Evolutionary conservation across 64 coral and sea anemone genomes (phyloP).

Genomic region (Astreopora myriophthalma): DNA sequence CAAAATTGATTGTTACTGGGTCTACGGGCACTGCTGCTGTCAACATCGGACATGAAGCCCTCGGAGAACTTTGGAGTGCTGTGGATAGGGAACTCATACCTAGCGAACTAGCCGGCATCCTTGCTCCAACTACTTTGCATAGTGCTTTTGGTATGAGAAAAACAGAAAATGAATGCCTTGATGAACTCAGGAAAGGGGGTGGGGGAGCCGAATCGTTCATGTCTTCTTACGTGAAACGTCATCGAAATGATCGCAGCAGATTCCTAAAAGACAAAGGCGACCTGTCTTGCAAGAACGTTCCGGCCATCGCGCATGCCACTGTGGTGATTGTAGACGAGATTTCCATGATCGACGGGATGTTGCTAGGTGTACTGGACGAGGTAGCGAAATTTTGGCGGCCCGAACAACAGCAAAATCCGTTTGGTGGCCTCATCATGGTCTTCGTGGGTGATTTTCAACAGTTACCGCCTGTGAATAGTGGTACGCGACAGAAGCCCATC

Average conservation of each 20-base stretch:
- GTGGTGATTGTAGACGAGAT: background rate
- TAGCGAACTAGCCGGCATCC: background rate
- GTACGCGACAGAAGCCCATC: background rate
- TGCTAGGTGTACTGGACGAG: background rate
- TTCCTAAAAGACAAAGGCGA: background rate
- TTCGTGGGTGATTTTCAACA: constrained; percentile 17
- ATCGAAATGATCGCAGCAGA: background rate
- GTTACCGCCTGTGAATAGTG: background rate
- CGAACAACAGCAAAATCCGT: background rate
- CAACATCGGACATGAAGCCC: background rate
- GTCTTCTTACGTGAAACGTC: background rate
- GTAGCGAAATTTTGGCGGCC: background rate
- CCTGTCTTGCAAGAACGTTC: background rate
- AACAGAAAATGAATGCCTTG: background rate
- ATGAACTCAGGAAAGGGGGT: background rate
- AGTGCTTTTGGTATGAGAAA: background rate
- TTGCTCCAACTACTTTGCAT: background rate
- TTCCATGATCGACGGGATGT: background rate
- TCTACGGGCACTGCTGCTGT: background rate
- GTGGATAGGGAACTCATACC: background rate
- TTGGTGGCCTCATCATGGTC: background rate
- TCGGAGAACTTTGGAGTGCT: background rate
- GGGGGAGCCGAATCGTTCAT: background rate
- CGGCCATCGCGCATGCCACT: background rate
- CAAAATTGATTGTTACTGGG: background rate